Percentiles rank a stretch among this genome's conserved stretches.
These are phyloP conservation scores for Molossus alvarezi DNA, from an alignment of 2,797 vertebrate genomes.

Conservation along the genomic window DNA sequence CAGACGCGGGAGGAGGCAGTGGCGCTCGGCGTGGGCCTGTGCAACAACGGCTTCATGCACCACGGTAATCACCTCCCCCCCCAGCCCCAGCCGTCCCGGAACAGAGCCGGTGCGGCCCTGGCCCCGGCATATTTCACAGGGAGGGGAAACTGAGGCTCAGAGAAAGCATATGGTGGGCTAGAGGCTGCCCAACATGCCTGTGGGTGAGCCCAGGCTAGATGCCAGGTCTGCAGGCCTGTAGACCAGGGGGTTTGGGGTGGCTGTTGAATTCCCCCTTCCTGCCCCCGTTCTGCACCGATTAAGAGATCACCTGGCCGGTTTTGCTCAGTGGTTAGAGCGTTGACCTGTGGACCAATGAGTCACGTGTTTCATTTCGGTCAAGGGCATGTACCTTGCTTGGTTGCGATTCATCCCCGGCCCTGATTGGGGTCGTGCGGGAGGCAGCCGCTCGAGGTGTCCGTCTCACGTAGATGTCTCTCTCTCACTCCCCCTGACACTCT, in stretches of 20 bases:
- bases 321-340: too few species aligned
- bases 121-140: not conserved
- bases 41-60: slow-evolving; percentile 99
- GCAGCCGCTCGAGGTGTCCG: too few species aligned
- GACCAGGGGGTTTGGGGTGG: not conserved
- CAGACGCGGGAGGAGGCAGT: slow-evolving; percentile 98
- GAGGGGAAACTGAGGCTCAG: not conserved
- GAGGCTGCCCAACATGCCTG: not conserved
- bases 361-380: too few species aligned
- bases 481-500: too few species aligned
- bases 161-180: not conserved
- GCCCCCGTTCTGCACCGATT: rapidly evolving
- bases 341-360: too few species aligned
- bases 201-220: not conserved
- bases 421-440: too few species aligned
- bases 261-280: not conserved
- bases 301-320: not conserved
- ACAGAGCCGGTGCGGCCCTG: not conserved
- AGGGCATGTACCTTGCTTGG: too few species aligned
- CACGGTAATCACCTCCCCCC: slow-evolving; percentile 92
- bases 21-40: slow-evolving; percentile 97
- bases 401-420: too few species aligned
- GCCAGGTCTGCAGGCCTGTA: rapidly evolving
- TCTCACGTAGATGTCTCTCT: too few species aligned
- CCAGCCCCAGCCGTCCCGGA: not conserved